A percentile compares a stretch with the other conserved stretches of the same genome.
Evolutionary conservation across 2,797 vertebrate genomes (phyloP).

Genomic region (Pangasius larnaudii): DNA sequence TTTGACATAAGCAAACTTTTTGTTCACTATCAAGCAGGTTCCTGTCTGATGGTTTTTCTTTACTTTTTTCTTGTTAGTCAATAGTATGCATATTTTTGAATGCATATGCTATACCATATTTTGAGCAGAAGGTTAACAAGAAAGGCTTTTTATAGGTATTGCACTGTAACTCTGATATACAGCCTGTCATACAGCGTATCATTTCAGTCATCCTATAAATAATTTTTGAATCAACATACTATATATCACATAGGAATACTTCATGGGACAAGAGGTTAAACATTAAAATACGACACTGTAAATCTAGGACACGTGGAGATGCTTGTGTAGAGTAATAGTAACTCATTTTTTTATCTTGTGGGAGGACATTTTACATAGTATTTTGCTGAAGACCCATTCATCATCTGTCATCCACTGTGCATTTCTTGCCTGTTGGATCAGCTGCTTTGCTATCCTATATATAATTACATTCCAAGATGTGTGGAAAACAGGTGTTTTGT

Average conservation of each 20-base stretch:
- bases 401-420: conserved; percentile 67
- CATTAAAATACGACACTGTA: conserved; percentile 9
- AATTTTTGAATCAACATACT: background rate
- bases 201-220: background rate
- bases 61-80: background rate
- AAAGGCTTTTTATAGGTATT: background rate
- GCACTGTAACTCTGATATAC: conserved; percentile 4
- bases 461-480: conserved; percentile 71
- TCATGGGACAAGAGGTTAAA: background rate
- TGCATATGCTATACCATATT: background rate
- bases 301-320: background rate
- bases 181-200: conserved; percentile 5
- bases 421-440: conserved; percentile 59
- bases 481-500: conserved; percentile 75
- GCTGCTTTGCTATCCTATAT: conserved; percentile 61
- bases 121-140: conserved; percentile 6
- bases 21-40: background rate
- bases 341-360: background rate
- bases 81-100: background rate
- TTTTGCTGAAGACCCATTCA: conserved; percentile 55
- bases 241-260: background rate
- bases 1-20: background rate
- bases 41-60: background rate
- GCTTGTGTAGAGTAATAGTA: background rate
- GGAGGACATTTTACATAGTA: conserved; percentile 14